These are phyloP conservation scores for Scartelaos histophorus DNA, from an alignment of 2,113 vertebrate species.

Conservation along the genomic window DNA sequence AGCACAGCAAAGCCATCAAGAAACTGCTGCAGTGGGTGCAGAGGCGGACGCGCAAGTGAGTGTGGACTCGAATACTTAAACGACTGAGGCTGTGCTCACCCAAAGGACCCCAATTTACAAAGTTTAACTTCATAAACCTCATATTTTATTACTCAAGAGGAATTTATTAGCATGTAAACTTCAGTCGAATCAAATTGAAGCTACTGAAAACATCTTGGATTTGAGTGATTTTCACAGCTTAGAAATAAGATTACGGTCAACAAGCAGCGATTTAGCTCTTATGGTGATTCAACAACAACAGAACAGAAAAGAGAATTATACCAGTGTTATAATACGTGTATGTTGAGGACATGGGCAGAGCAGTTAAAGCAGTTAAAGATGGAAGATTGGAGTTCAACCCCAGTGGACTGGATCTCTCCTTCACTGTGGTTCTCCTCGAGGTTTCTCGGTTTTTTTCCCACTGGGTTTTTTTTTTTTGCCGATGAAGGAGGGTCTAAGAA, in stretches of 20 bases:
- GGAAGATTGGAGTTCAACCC: too few species aligned
- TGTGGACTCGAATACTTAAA: background rate
- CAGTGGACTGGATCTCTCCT: too few species aligned
- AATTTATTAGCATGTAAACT: background rate
- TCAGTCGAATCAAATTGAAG: background rate
- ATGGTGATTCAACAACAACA: too few species aligned
- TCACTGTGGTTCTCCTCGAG: too few species aligned
- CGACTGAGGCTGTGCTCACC: background rate
- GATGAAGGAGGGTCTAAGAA: too few species aligned
- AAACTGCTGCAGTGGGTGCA: slow-evolving; percentile 93
- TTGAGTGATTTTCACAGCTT: background rate
- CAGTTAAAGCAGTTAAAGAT: too few species aligned
- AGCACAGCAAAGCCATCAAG: slow-evolving; percentile 89
- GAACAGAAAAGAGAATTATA: too few species aligned
- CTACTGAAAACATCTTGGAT: background rate
- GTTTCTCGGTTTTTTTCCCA: too few species aligned
- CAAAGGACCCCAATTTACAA: background rate
- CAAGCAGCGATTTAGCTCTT: background rate
- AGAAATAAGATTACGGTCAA: background rate
- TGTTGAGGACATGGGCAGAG: too few species aligned
- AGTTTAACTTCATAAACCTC: background rate
- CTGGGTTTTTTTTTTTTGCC: too few species aligned
- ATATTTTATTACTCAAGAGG: background rate
- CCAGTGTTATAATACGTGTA: too few species aligned
- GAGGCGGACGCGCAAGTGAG: slow-evolving; percentile 91